Evolutionary conservation across 2,113 vertebrate species (phyloP).

Genomic region (Pteropus alecto): DNA sequence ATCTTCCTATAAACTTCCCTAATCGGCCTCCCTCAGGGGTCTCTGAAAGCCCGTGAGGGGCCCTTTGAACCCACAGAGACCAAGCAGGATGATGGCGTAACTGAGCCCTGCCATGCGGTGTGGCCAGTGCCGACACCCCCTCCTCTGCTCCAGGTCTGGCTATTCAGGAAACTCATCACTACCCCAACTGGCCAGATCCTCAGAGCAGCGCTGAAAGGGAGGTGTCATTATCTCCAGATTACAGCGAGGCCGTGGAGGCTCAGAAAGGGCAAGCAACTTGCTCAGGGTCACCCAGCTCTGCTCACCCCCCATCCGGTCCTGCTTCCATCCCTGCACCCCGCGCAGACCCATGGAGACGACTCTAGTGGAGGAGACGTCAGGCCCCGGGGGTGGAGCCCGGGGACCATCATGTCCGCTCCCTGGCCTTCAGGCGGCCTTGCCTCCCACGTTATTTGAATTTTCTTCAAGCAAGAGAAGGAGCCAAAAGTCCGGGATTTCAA

Average conservation of each 20-base stretch:
- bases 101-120: accelerated
- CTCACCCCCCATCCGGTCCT: background rate
- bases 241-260: background rate
- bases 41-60: background rate
- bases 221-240: too few relatives aligned
- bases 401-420: accelerated
- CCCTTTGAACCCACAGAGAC: background rate
- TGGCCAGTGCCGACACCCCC: too few relatives aligned
- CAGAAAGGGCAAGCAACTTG: background rate
- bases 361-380: background rate
- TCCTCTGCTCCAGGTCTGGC: background rate
- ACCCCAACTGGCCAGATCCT: background rate
- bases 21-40: background rate
- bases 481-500: background rate
- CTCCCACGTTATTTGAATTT: too few relatives aligned
- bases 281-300: background rate
- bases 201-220: background rate
- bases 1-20: background rate
- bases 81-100: accelerated
- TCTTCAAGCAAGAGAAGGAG: background rate
- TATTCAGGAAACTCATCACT: too few relatives aligned
- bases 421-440: background rate
- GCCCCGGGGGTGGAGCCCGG: background rate
- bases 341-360: background rate
- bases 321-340: background rate